phyloP scores from a whole-genome alignment of 2,888 invertebrate species.

The Petrolisthes manimaculis region DNA sequence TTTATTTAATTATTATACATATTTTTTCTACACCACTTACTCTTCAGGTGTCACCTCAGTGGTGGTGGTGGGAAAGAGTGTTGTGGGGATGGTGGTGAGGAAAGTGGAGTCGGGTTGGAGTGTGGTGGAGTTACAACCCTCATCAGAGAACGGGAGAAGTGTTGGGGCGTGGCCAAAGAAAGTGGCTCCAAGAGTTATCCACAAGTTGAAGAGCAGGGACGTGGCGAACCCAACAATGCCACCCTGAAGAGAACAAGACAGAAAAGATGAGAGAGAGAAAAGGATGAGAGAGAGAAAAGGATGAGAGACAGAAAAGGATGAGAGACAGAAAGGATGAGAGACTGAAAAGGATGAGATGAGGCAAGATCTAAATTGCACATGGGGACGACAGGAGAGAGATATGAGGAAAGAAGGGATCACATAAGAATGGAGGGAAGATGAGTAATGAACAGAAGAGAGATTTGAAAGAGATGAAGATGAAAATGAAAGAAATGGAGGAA shows the following conservation, averaged over 20 bases:
- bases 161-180: constrained; percentile 26
- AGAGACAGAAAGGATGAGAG: not conserved
- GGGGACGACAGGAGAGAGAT: not conserved
- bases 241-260: constrained; percentile 7
- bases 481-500: no score
- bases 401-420: not conserved
- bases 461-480: not conserved
- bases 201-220: constrained; percentile 40
- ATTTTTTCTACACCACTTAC: no score
- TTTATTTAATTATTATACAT: no score
- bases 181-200: constrained; percentile 36
- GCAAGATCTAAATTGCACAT: not conserved
- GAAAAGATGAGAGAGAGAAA: not conserved
- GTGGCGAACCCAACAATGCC: constrained; percentile 22
- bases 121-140: constrained; percentile 21
- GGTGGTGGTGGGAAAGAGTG: not conserved
- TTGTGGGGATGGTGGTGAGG: not conserved
- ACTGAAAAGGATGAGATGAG: not conserved
- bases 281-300: not conserved
- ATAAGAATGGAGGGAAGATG: not conserved
- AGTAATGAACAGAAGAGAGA: not conserved
- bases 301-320: not conserved
- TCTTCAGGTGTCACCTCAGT: no score
- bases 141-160: constrained; percentile 31
- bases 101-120: not conserved